Conservation (phyloP, 2,113 vertebrate genomes). For the Xiphorhynchus elegans region DNA sequence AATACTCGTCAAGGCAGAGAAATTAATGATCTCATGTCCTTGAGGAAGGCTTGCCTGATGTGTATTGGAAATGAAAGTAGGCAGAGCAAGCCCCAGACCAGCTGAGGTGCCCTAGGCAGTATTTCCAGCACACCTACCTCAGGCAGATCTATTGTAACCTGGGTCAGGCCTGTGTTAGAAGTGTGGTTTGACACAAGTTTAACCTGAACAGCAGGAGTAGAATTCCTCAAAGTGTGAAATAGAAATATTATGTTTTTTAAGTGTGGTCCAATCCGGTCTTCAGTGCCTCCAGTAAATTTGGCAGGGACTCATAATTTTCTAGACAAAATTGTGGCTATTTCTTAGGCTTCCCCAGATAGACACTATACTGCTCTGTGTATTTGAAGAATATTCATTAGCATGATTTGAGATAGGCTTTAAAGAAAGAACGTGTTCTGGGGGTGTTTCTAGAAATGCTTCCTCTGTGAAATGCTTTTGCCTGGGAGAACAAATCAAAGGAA, state of each 20-base stretch:
- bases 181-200: not conserved
- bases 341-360: not conserved
- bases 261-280: not conserved
- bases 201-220: not conserved
- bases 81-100: not conserved
- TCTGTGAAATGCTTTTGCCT: not conserved
- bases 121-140: not conserved
- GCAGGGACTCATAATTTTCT: not conserved
- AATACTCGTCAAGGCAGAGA: not conserved
- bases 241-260: not conserved
- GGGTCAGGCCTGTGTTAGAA: not conserved
- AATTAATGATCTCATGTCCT: not conserved
- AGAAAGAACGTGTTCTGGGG: accelerated
- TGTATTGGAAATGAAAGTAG: not conserved
- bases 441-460: not conserved
- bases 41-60: not conserved
- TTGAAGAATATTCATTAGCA: not conserved
- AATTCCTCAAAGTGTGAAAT: not conserved
- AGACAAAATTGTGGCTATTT: not conserved
- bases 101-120: not conserved
- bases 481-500: not conserved
- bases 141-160: not conserved
- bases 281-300: not conserved
- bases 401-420: not conserved
- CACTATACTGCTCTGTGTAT: not conserved